A percentile compares a stretch with the other conserved stretches of the same genome.
Conservation (phyloP, 2,797 vertebrate species). For the Psittacula echo region DNA sequence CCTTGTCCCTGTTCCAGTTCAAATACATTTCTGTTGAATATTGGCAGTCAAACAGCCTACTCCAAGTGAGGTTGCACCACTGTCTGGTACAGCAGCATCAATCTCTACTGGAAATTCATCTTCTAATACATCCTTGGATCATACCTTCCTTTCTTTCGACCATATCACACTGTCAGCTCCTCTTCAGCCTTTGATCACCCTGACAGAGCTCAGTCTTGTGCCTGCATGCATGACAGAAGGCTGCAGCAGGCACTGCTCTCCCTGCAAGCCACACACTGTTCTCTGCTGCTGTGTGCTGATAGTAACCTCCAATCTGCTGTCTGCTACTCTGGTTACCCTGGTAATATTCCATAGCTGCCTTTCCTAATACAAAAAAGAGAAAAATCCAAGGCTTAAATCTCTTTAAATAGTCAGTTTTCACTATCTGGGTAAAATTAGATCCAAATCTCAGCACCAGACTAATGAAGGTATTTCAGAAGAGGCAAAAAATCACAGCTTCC, state of each 20-base stretch:
- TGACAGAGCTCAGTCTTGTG: background rate
- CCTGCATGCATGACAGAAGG: background rate
- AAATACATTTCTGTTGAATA: background rate
- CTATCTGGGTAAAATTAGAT: background rate
- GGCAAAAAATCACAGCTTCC: background rate
- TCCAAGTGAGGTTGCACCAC: background rate
- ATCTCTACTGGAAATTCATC: conserved; percentile 26
- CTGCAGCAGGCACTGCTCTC: background rate
- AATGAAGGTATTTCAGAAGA: background rate
- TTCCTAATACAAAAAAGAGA: background rate
- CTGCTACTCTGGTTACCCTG: background rate
- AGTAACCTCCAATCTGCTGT: background rate
- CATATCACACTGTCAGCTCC: background rate
- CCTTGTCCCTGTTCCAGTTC: background rate
- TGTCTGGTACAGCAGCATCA: background rate
- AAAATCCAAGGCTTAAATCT: background rate
- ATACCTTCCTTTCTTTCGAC: background rate
- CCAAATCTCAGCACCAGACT: background rate
- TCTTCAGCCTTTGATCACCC: background rate
- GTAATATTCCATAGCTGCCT: background rate
- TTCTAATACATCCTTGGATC: conserved; percentile 8
- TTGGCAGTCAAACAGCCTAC: background rate
- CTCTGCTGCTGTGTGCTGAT: background rate
- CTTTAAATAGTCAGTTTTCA: background rate
- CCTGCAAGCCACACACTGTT: background rate